Evolutionary conservation across 2,113 vertebrate genomes (phyloP).

Genomic region (Casuarius casuarius): DNA sequence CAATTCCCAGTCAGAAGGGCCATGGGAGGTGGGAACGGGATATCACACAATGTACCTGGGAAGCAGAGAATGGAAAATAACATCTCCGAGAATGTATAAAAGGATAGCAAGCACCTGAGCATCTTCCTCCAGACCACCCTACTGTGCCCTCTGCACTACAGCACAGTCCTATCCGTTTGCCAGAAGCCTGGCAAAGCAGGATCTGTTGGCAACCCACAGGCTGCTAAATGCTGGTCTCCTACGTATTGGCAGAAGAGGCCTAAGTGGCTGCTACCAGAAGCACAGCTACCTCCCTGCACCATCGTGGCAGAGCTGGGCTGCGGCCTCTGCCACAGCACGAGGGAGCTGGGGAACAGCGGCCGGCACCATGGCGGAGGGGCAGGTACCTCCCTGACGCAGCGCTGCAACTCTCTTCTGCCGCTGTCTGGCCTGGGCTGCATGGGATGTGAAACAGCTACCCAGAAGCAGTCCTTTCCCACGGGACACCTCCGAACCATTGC

Average conservation of each 20-base stretch:
- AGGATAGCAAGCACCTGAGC: background rate
- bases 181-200: background rate
- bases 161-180: background rate
- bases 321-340: no score
- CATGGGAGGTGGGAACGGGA: fast-evolving
- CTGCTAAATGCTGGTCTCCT: fast-evolving
- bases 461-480: background rate
- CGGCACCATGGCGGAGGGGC: background rate
- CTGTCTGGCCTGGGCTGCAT: fast-evolving
- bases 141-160: fast-evolving
- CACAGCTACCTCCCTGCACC: background rate
- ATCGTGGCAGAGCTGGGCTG: fast-evolving
- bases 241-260: background rate
- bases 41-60: background rate
- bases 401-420: fast-evolving
- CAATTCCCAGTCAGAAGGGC: background rate
- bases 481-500: background rate
- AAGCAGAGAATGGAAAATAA: background rate
- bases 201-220: background rate
- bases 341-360: fast-evolving
- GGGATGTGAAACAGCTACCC: fast-evolving
- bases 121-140: background rate
- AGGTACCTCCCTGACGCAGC: background rate
- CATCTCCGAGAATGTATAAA: background rate
- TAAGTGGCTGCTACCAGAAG: fast-evolving